Evolutionary conservation across 1,140 invertebrate species (phyloP), one percentile per base, ranked within the genome.

Genomic region (Heterodera schachtii): DNA sequence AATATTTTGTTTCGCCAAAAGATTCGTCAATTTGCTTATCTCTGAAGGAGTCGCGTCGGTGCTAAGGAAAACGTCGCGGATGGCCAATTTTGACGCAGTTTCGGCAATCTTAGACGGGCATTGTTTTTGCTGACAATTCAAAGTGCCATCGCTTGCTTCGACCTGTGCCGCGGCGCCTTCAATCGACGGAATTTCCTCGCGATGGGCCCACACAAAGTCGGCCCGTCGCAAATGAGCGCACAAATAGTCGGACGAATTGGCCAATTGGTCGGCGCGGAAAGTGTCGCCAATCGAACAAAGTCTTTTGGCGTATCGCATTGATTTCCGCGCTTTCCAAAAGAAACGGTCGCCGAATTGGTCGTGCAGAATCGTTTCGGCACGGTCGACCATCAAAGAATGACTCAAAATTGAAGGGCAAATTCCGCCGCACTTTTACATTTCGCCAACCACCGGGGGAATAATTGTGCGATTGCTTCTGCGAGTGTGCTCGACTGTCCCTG

Each of bases 341-440:
- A 93, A 90, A 75, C 90, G 88, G 81, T 94, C 93, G 6, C 96
- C 96, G 91, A 95, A 98, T 57, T 91, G 90, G 89, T 96, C 93
- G 90, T 98, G 96, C 31, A 98, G 91, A 13, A 95, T 92, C 57
- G 95, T 94, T 91, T 98, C 96, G 73, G 95, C 95, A 90, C 94
- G 93, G 84, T 95, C 93, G 85, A 98, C 92, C 91, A 96, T 93
- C 44, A 96, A 91, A 52, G 93, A 92, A 82, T 93, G 93, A 82
- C 88, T 91, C 83, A 80, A 77, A 83, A 74, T 41, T 19, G 76
- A 79, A 47, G 7, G 75, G 5, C 16, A 64, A 60, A 60, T 60
- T 60, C 13, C 11, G 8, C 3, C 19, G 2, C 19, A 16, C 19
- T 64, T 64, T 41, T 81, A 43, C 2, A 46, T 7, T 73, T 60